Base-by-base conservation (phyloP, 2,888 invertebrate species). In the Luffia ferchaultella region DNA sequence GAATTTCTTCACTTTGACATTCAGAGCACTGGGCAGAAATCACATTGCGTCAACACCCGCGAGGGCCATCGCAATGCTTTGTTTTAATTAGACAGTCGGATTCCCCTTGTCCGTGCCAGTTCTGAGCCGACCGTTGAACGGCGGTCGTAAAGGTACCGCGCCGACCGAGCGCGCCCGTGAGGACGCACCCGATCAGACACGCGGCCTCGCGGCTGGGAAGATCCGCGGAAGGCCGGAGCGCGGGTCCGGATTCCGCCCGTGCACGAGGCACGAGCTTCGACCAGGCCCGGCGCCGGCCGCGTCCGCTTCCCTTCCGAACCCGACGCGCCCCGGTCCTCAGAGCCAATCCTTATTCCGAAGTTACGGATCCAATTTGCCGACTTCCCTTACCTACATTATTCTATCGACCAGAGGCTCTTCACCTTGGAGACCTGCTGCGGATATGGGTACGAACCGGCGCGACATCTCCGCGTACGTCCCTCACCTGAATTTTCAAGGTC, bases 401-500 rank as follows among this genome's bases (percentile, higher is more conserved):
- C 86, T 82, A 86, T 85, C 82, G 85, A 86, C 87, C 85, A 87
- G 86, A 88, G 87, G 86, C 86, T 87, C 77, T 82, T 87, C 77
- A 88, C 88, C 88, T 89, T 87, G 88, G 88, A 89, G 87, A 90
- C 89, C 89, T 89, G 89, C 86, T 89, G 88, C 88, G 88, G 88
- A 87, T 88, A 87, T 88, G 85, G 87, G 88, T 88, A 89, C 88
- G 87, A 85, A 61, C 63, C 67, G 63, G 65, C 65, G 66, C 63
- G 67, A 71, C 61, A 63, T n/a, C n/a, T 63, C 60, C 71, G 61
- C 62, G 63, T 57, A n/a, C n/a, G 67, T 68, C 63, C 65, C 61
- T 62, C 62, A 62, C 66, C 65, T 67, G 62, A 67, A 67, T 67
- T 68, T 68, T 69, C 67, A 69, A 68, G 67, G 65, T 65, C 67